phyloP scores from a whole-genome alignment of 2,113 vertebrate species.

The Glareola pratincola region DNA sequence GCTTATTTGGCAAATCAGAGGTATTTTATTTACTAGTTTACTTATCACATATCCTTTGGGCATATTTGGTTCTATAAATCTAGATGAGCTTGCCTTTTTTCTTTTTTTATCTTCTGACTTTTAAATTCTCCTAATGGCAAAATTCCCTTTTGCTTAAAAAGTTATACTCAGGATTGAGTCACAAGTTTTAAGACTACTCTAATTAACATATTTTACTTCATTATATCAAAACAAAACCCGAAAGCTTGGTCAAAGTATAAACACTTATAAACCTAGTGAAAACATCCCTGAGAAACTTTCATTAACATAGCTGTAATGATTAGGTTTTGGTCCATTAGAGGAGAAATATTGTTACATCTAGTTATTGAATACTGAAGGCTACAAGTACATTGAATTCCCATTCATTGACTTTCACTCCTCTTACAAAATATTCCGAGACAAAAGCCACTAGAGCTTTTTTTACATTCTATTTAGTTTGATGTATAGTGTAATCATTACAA shows the following conservation, averaged over 20 bases:
- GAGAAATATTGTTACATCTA: not conserved
- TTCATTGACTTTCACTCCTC: not conserved
- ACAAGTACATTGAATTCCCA: not conserved
- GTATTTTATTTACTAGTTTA: not conserved
- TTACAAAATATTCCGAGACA: not conserved
- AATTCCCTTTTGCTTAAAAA: slow-evolving; percentile 43
- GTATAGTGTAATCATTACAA: not conserved
- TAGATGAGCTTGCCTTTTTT: not conserved
- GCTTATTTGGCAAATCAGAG: slow-evolving; percentile 6
- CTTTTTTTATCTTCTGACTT: not conserved
- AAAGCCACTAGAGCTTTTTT: not conserved
- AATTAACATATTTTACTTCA: not conserved
- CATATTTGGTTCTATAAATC: not conserved
- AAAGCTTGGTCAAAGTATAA: slow-evolving; percentile 23
- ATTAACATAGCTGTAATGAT: not conserved
- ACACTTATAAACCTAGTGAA: slow-evolving; percentile 4
- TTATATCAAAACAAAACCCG: not conserved
- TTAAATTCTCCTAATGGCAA: not conserved
- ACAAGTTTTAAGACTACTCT: not conserved
- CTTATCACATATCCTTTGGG: not conserved
- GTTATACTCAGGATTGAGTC: not conserved
- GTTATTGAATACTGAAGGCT: not conserved
- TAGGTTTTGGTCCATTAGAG: slow-evolving; percentile 7
- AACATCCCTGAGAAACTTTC: slow-evolving; percentile 52
- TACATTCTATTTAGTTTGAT: not conserved